These are phyloP conservation scores for Sinosuthora webbiana DNA, from an alignment of 2,113 vertebrate genomes.

Conservation along the genomic window DNA sequence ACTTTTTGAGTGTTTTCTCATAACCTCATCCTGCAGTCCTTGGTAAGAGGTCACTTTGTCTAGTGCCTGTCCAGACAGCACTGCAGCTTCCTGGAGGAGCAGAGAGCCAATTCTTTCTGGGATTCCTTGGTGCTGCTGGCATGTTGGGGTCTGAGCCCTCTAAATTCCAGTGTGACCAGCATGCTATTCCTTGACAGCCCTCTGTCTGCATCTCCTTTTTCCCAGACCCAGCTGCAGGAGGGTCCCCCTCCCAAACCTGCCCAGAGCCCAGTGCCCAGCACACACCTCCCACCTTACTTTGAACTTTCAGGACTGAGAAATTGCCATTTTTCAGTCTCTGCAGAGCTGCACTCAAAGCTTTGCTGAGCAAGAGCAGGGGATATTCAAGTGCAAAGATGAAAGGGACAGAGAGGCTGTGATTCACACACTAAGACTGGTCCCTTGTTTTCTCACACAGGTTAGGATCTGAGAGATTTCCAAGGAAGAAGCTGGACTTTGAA, in stretches of 20 bases:
- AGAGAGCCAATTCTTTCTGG: background rate
- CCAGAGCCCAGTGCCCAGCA: background rate
- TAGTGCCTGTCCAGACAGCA: rapidly evolving
- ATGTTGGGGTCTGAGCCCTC: no score
- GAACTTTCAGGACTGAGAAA: background rate
- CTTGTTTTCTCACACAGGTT: background rate
- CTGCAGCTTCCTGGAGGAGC: background rate
- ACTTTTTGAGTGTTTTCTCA: background rate
- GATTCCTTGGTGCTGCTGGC: background rate
- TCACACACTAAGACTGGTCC: background rate
- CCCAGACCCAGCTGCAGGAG: background rate
- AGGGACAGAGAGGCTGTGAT: background rate
- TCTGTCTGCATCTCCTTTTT: background rate
- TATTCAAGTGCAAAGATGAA: background rate
- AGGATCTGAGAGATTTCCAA: background rate
- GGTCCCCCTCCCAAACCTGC: background rate
- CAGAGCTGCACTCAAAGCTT: background rate
- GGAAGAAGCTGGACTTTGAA: background rate
- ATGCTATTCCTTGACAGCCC: background rate
- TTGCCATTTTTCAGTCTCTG: background rate
- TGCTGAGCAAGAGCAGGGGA: background rate
- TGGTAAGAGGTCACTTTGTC: background rate
- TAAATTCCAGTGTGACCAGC: rapidly evolving
- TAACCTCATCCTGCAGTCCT: background rate
- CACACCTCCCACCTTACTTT: background rate